Conservation (phyloP, 1,140 invertebrate genomes). For the Drosophila nannoptera region DNA sequence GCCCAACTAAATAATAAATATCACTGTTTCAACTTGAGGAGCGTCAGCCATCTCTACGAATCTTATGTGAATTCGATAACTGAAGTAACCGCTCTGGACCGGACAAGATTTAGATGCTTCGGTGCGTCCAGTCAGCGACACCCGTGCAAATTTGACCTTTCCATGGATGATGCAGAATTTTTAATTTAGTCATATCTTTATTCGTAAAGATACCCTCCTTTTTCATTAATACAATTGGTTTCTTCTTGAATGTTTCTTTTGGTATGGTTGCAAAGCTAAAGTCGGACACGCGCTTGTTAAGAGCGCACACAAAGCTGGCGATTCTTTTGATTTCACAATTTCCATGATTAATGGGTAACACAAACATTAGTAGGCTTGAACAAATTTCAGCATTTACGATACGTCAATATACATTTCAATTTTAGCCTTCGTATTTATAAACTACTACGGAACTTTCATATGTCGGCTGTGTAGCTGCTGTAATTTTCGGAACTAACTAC, state of each 20-base stretch:
- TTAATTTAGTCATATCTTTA: slow-evolving; percentile 68
- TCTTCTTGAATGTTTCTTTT: slow-evolving; percentile 57
- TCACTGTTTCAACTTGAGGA: too few species aligned
- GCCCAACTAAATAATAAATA: slow-evolving; percentile 24
- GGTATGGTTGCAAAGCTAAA: slow-evolving; percentile 41
- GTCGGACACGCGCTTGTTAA: slow-evolving; percentile 47
- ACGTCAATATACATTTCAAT: slow-evolving; percentile 44
- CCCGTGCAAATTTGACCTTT: too few species aligned
- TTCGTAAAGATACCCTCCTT: slow-evolving; percentile 63
- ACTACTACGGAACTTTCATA: slow-evolving; percentile 56
- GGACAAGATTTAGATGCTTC: too few species aligned
- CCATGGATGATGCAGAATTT: too few species aligned
- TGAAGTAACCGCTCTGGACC: too few species aligned
- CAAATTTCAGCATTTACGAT: slow-evolving; percentile 75
- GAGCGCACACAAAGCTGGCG: slow-evolving; percentile 40
- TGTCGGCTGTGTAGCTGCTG: slow-evolving; percentile 42
- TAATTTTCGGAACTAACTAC: slow-evolving; percentile 51
- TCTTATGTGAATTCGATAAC: too few species aligned
- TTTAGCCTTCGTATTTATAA: slow-evolving; percentile 41
- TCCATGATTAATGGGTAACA: slow-evolving; percentile 36
- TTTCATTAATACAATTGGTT: slow-evolving; percentile 70
- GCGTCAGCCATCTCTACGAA: too few species aligned
- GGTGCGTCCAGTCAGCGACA: too few species aligned
- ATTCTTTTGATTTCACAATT: slow-evolving; percentile 33
- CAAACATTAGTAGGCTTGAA: slow-evolving; percentile 43